Percentiles rank a stretch among this genome's conserved stretches.
These are phyloP conservation scores for Oxystoma pomonae DNA, from an alignment of 2,888 invertebrate species.

Conservation along the genomic window DNA sequence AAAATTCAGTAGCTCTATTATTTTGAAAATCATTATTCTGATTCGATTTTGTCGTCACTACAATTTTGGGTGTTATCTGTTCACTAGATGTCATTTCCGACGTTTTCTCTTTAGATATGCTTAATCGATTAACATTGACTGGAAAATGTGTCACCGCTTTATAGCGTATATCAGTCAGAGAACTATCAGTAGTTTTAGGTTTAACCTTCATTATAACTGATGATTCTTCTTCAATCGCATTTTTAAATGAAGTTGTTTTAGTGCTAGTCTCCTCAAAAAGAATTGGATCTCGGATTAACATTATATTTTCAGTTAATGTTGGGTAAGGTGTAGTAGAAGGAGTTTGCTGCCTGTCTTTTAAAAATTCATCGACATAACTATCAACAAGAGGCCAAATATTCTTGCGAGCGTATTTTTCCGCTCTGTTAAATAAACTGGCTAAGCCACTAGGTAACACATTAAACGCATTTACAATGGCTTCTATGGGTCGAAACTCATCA, in stretches of 20 bases:
- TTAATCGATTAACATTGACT: not conserved
- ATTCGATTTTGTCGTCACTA: not conserved
- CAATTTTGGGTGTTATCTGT: not conserved
- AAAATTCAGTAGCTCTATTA: no score
- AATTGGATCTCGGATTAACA: not conserved
- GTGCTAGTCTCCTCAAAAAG: not conserved
- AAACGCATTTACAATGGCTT: slow-evolving; percentile 26
- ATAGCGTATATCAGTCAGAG: not conserved
- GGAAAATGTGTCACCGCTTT: not conserved
- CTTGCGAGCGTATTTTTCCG: slow-evolving; percentile 29
- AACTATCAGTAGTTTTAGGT: not conserved
- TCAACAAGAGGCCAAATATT: slow-evolving; percentile 29
- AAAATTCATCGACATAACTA: slow-evolving; percentile 15
- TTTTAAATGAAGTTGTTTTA: not conserved
- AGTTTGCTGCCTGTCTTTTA: not conserved
- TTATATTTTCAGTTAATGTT: not conserved
- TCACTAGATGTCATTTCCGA: not conserved
- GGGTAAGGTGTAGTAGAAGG: not conserved
- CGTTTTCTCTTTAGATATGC: not conserved
- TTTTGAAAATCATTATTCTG: no score
- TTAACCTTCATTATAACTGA: not conserved
- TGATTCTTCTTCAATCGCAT: not conserved
- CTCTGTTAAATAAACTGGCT: slow-evolving; percentile 25
- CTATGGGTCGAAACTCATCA: slow-evolving; percentile 21
- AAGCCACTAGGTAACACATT: slow-evolving; percentile 29